phyloP scores from a whole-genome alignment of 1,140 invertebrate species.

The Monochamus saltuarius region DNA sequence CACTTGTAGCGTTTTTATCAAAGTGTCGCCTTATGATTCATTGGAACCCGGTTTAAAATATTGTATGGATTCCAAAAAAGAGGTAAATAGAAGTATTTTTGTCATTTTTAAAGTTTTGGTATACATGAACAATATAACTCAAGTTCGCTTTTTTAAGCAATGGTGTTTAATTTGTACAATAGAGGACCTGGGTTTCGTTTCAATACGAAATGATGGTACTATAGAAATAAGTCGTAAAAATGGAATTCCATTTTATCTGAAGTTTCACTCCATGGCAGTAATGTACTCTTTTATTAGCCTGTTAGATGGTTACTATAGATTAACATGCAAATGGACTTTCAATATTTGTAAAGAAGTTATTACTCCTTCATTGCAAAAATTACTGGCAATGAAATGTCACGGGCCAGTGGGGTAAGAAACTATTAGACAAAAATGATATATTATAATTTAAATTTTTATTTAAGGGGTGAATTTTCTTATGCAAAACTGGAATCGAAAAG shows the following conservation, averaged over 20 bases:
- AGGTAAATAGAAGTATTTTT: constrained; percentile 52
- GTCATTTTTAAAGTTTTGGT: neutral
- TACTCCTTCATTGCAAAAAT: constrained; percentile 72
- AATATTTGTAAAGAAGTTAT: constrained; percentile 79
- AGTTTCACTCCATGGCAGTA: constrained; percentile 61
- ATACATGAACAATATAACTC: neutral
- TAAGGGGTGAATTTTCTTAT: constrained; percentile 78
- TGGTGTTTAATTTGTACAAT: constrained; percentile 77
- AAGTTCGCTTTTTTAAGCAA: constrained; percentile 44
- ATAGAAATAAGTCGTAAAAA: constrained; percentile 76
- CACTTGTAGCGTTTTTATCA: constrained; percentile 60
- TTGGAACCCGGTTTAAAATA: constrained; percentile 67
- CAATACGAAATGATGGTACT: constrained; percentile 68
- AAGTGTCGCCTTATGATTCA: constrained; percentile 70
- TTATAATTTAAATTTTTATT: constrained; percentile 33
- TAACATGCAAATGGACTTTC: constrained; percentile 86
- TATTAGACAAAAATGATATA: constrained; percentile 2
- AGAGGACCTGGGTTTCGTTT: constrained; percentile 79
- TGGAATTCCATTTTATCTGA: constrained; percentile 75
- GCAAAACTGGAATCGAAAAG: constrained; percentile 78
- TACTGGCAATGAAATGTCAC: constrained; percentile 79
- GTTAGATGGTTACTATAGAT: constrained; percentile 84
- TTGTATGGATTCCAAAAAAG: constrained; percentile 60
- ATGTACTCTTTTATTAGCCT: constrained; percentile 80
- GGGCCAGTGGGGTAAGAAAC: constrained; percentile 70